Conservation (phyloP, 2,888 invertebrate genomes). For the Nudaria mundana region DNA sequence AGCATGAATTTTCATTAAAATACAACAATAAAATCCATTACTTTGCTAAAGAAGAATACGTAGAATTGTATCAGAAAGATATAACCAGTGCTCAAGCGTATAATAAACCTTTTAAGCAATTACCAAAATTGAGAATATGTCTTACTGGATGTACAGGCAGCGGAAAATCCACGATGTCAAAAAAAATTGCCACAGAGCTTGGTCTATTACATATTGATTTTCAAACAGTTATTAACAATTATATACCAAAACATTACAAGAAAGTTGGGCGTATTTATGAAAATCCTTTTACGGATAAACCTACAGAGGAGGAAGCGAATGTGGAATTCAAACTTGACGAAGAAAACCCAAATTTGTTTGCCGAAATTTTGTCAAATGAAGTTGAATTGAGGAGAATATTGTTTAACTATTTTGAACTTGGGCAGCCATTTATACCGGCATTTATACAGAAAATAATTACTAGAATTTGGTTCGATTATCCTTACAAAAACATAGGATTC, state of each 20-base stretch:
- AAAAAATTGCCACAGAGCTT: conserved; percentile 75
- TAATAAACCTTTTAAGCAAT: conserved; percentile 56
- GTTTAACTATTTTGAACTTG: conserved; percentile 73
- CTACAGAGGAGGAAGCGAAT: conserved; percentile 55
- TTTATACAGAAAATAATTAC: conserved; percentile 66
- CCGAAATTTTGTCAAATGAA: conserved; percentile 61
- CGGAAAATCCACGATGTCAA: conserved; percentile 77
- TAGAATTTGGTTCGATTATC: conserved; percentile 77
- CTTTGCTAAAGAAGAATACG: conserved; percentile 71
- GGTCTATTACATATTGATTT: conserved; percentile 79
- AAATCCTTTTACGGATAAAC: conserved; percentile 57
- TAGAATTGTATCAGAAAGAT: conserved; percentile 72
- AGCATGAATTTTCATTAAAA: conserved; percentile 72
- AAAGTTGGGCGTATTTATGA: conserved; percentile 67
- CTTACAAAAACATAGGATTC: conserved; percentile 73
- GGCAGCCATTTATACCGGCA: conserved; percentile 62
- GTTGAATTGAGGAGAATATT: conserved; percentile 56
- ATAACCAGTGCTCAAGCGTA: conserved; percentile 72
- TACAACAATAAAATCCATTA: conserved; percentile 79
- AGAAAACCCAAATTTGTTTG: conserved; percentile 49
- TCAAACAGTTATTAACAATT: conserved; percentile 53
- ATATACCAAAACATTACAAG: conserved; percentile 64
- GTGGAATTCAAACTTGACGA: conserved; percentile 61
- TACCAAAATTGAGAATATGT: conserved; percentile 80
- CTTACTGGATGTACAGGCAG: conserved; percentile 78